phyloP scores from a whole-genome alignment of 2,113 vertebrate genomes.

The Percopsis transmontana region DNA sequence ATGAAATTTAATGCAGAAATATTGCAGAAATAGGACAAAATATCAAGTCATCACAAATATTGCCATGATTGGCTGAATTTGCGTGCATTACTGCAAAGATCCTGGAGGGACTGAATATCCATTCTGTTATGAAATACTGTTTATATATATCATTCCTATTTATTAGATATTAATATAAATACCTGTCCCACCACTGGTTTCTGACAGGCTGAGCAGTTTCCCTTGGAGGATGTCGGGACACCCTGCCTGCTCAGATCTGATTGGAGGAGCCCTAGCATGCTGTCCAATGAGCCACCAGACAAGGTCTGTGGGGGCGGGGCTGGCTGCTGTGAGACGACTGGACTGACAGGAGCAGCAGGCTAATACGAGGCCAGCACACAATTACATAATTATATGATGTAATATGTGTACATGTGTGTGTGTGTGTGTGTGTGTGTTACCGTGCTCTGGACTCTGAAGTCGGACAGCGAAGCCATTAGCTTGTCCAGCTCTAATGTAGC shows the following conservation, averaged over 20 bases:
- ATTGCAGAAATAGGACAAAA: too few species aligned
- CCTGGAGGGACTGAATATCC: too few species aligned
- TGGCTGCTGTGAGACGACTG: conserved; percentile 60
- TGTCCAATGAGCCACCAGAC: conserved; percentile 83
- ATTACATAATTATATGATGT: background rate
- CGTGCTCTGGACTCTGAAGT: conserved; percentile 90
- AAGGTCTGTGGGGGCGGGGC: conserved; percentile 52
- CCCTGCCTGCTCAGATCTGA: conserved; percentile 89
- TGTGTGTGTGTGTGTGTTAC: conserved; percentile 68
- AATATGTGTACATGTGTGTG: background rate
- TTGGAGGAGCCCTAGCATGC: conserved; percentile 91
- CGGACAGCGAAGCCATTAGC: conserved; percentile 91
- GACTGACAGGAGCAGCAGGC: conserved; percentile 50
- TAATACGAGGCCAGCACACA: background rate
- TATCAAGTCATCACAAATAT: too few species aligned
- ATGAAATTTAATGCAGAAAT: too few species aligned
- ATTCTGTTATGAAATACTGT: too few species aligned
- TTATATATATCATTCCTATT: too few species aligned
- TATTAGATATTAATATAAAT: background rate
- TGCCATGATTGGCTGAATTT: too few species aligned
- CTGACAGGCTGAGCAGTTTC: conserved; percentile 88
- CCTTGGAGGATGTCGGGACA: conserved; percentile 87
- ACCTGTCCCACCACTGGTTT: conserved; percentile 91
- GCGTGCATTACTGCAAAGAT: too few species aligned
- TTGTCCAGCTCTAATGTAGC: conserved; percentile 91